A percentile compares a stretch with the other conserved stretches of the same genome.
These are phyloP conservation scores for Nephrotoma flavescens DNA, from an alignment of 2,888 invertebrate species.

Conservation along the genomic window DNA sequence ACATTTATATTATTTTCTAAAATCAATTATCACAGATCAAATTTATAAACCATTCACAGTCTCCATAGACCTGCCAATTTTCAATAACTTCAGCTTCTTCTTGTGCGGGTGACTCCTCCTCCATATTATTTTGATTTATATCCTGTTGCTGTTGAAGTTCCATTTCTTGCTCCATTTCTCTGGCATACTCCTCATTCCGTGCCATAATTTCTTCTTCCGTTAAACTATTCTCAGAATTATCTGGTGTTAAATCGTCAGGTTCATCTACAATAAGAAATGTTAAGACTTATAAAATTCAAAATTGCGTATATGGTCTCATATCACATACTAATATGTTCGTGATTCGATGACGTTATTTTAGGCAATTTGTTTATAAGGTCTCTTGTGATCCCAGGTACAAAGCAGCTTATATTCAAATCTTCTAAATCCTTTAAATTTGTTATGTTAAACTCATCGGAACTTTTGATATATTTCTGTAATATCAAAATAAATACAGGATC, in stretches of 20 bases:
- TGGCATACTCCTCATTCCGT: neutral
- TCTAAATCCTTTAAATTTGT: neutral
- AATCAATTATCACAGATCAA: neutral
- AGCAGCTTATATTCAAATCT: neutral
- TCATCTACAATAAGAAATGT: neutral
- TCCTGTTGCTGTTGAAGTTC: neutral
- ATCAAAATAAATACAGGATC: neutral
- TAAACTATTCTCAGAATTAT: neutral
- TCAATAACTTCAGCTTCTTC: neutral
- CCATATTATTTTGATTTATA: neutral
- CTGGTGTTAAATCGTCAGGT: neutral
- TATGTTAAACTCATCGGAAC: neutral
- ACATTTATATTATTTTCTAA: neutral
- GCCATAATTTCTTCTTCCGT: neutral
- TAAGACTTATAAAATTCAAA: neutral
- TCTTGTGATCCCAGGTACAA: neutral
- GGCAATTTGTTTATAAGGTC: neutral
- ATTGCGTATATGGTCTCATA: neutral
- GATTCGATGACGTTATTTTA: neutral
- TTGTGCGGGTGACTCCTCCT: neutral
- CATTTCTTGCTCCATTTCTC: neutral
- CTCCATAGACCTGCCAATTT: neutral
- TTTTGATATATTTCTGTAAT: neutral
- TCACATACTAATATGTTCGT: neutral
- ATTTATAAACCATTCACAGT: neutral